Base-by-base conservation (phyloP, 2,113 vertebrate species). In the Grus americana region DNA sequence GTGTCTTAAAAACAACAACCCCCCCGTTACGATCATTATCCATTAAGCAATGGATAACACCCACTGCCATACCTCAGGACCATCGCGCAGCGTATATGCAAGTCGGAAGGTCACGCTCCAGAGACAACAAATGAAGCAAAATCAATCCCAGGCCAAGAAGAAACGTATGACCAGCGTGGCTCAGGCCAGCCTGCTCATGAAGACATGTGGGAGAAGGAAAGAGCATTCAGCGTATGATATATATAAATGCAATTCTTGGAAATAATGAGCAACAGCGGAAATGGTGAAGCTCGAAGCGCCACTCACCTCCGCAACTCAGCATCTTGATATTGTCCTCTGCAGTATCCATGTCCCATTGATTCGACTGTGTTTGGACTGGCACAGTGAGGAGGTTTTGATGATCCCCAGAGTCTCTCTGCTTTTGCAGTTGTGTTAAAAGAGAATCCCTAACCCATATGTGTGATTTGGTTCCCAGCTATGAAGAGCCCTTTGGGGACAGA, bases 1-100 rank as follows among this genome's bases (percentile, higher is more conserved):
- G 55, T 90, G 74, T 80, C 74, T 86, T 79, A 32, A 62, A 86
- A 78, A 74, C 5, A 92, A 91, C 67, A 38, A 82, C 26, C 26
- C 8, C 14, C 8, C 15, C 8, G 18, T 81, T 86, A 71, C 94
- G 93, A 79, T 18, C 58, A 57, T 47, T 61, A 88, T 34, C 61
- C 58, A 7, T 16, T 4, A 12, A 73, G 87, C 44, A 82, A 79
- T 11, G 27, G 42, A 3, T 36, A 76, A 65, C 74, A 72, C 12
- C 32, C 62, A 29, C 36, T 38, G 78, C 58, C 10, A 7, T 61
- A 79, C 54, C 74, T 65, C 30, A 26, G 57, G 65, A 82, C 18
- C 66, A 47, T 2, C 26, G 47, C 4, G 2, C 12, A 40, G 29
- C 6, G 0, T 9, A 27, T 24, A 27, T 12, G 32, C 44, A 49